Evolutionary conservation across 2,113 vertebrate genomes (phyloP), one percentile per base, ranked within the genome.

Genomic region (Hoplias malabaricus): DNA sequence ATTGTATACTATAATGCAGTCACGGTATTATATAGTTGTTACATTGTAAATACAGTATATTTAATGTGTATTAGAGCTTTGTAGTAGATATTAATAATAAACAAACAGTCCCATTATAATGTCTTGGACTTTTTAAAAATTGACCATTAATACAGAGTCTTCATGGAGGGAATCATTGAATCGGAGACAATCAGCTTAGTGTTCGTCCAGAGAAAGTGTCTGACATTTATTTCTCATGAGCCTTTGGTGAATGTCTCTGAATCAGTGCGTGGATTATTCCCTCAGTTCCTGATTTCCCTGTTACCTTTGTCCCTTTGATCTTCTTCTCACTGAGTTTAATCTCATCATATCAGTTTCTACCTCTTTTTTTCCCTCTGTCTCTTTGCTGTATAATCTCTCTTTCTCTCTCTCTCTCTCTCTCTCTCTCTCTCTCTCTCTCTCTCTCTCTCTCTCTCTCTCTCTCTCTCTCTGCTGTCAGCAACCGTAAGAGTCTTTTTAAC

Each of bases 401-500:
- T 23, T 70, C 59, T 46, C 73, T 34, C 77, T 80, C 27, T 70
- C 59, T 46, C 73, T 46, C 71, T 23, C 42, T 34, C 77, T 80
- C 27, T 70, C 59, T 46, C 73, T 67, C 16, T 53, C 74, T 42
- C 23, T 63, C 62, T 29, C 73, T 56, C 16, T 12, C 16, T 27
- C 12, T 73, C 69, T 66, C 12, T 9, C 5, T 21, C 14, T 75
- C 65, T 50, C 4, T 7, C 4, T 14, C 71, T 23, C 42, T 34
- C 77, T 80, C 27, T 70, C 59, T 46, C 73, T 12, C 3, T 21
- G 11, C 38, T 56, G 48, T 79, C 82, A 77, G 75, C 74, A 16
- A 73, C 73, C 72, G 75, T 77, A 63, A 85, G 79, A 57, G 23
- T 84, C 84, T 81, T 78, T n/a, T 83, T 88, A 88, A 88, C 86